Evolutionary conservation across 2,888 invertebrate genomes (phyloP), one percentile per base, ranked within the genome.

Genomic region (Lasioglossum malachurum): DNA sequence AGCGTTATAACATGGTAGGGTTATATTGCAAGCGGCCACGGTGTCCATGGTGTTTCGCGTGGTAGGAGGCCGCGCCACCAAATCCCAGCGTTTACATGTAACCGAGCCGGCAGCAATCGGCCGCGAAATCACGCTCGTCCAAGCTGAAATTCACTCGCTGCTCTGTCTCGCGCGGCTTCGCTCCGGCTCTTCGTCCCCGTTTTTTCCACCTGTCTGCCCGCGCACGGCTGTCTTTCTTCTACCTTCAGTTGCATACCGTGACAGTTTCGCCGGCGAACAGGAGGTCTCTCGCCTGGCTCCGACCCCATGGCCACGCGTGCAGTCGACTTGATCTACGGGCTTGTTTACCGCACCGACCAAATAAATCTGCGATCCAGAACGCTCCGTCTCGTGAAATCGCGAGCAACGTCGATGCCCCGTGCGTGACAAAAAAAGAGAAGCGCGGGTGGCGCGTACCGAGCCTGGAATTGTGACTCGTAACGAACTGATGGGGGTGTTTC

Each of bases 1-100:
- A 93, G 93, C 91, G 94, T 95, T 95, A 94, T 93, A 93, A 94
- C 93, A 91, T 90, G 73, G 81, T 74, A 80, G 87, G 87, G 87
- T 90, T 92, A 92, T 93, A 93, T 94, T 91, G 92, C 92, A 7
- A 23, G 88, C 86, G 88, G 73, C 77, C 79, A 78, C 69, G 81
- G 76, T 87, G 81, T 71, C 81, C 76, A 75, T 87, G 92, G 92
- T 89, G 93, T 93, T 93, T 90, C 88, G 75, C 87, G 83, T 75
- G 64, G 31, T 77, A 53, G 77, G 81, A 77, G 78, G 57, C 76
- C 71, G 57, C 71, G 75, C 76, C 73, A 83, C 60, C 71, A 72
- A 83, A 83, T 71, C 67, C 83, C 76, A 44, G 75, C 78, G 76
- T 88, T 86, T 80, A 38, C 69, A 44, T 75, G 64, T 77, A 75